Base-by-base conservation (phyloP, 1,140 invertebrate species). In the Pseudachorutes palmiensis region DNA sequence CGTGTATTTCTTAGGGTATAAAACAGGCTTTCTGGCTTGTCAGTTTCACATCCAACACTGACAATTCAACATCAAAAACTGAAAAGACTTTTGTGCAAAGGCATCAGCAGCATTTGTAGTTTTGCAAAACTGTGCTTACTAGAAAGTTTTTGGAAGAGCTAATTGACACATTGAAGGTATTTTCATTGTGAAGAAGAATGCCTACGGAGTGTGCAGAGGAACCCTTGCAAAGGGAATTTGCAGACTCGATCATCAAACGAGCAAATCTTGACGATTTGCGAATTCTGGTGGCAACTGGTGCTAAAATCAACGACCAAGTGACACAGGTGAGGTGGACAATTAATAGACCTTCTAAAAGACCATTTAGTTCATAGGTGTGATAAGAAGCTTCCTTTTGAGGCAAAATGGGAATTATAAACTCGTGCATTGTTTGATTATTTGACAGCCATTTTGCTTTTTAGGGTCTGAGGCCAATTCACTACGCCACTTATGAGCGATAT, bases 171-270 rank as follows among this genome's bases (percentile, higher is more conserved):
- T 3, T 5, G 36, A 41, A 41, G 19, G 2, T 61, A 3, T 61
- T 61, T 2, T 28, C 31, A 14, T 30, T 28, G 29, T 61, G 30
- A 63, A 55, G 2, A 14, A 45, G 41, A 64, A 88, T 88, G 87
- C 87, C 87, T 55, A 82, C 84, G 9, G 87, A 88, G 75, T 86
- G 87, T 77, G 85, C 85, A 69, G 76, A 81, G 1, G 89, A 89
- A 77, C 86, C 87, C 28, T 80, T 55, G 12, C 51, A 55, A 24
- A 83, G 91, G 67, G 89, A 93, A 76, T 79, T 95, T 62, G 91
- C 91, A 0, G 92, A 95, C 79, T 87, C 88, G 72, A 93, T 95
- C 76, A 92, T 92, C 60, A 84, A 89, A 41, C 87, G 91, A 82
- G 89, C 90, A 51, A 84, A 90, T 0, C 76, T 94, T 66, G 89